Conservation (phyloP, 2,888 invertebrate genomes). For the Hyposoter dolosus region DNA sequence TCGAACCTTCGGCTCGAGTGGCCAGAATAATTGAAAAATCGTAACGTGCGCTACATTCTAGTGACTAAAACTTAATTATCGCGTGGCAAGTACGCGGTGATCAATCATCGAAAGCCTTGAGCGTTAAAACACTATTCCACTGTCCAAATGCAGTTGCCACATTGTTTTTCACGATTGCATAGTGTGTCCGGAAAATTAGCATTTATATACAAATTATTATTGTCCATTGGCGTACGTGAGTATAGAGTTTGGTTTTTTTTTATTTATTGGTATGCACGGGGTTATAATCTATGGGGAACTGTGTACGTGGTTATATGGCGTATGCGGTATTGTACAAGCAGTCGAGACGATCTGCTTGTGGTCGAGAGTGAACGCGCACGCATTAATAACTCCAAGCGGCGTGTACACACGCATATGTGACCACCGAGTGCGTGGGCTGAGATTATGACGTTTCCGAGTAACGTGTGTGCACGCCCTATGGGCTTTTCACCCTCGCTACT, state of each 20-base stretch:
- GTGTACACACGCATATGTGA: constrained; percentile 30
- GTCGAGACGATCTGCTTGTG: constrained; percentile 13
- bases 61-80: constrained; percentile 1
- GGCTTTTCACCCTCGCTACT: constrained; percentile 13
- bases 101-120: constrained; percentile 22
- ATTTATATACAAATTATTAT: constrained; percentile 27
- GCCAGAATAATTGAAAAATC: background rate
- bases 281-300: constrained; percentile 7
- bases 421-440: constrained; percentile 66
- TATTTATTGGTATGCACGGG: background rate
- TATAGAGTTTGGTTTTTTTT: background rate
- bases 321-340: background rate
- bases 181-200: constrained; percentile 17
- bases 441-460: constrained; percentile 82
- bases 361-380: constrained; percentile 33
- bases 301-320: background rate
- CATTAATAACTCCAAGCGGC: constrained; percentile 59
- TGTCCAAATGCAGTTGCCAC: constrained; percentile 31
- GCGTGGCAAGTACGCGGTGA: background rate
- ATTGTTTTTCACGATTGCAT: constrained; percentile 24
- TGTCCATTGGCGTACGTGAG: background rate
- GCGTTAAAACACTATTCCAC: constrained; percentile 30
- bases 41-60: background rate
- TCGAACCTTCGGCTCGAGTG: too few species aligned
- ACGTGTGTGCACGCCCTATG: constrained; percentile 69